Conservation (phyloP, 2,113 vertebrate genomes). For the Brachyhypopomus occidentalis region DNA sequence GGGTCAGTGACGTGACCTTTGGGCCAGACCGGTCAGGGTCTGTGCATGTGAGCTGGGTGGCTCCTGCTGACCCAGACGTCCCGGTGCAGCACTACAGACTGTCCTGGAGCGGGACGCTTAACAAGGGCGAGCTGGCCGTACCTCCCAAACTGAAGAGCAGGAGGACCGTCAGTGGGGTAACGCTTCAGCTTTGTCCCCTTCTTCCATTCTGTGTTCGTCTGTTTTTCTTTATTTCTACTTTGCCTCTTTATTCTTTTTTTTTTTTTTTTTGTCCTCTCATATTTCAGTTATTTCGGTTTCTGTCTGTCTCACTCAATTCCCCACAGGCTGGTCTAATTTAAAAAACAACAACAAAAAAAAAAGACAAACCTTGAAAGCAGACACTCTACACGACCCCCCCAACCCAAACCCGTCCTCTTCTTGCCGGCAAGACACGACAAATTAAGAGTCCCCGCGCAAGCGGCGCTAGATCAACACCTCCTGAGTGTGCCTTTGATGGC, state of each 20-base stretch:
- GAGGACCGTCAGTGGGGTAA: conserved; percentile 82
- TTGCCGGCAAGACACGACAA: conserved; percentile 49
- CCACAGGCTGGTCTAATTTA: conserved; percentile 19
- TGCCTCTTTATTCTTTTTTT: conserved; percentile 18
- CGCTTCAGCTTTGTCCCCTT: background rate
- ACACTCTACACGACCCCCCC: background rate
- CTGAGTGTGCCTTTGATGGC: conserved; percentile 44
- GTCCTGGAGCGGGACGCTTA: conserved; percentile 84
- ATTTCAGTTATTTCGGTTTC: conserved; percentile 2
- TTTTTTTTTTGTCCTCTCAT: background rate
- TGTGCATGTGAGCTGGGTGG: conserved; percentile 77
- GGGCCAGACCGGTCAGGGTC: conserved; percentile 73
- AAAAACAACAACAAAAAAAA: too few relatives aligned
- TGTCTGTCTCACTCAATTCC: background rate
- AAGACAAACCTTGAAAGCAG: conserved; percentile 18
- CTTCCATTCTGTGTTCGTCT: background rate
- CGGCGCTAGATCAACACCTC: conserved; percentile 48
- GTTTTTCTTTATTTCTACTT: background rate
- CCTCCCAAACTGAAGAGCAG: conserved; percentile 83
- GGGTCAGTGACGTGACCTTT: conserved; percentile 77
- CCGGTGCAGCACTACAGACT: conserved; percentile 90
- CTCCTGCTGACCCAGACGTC: conserved; percentile 80
- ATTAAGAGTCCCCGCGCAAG: conserved; percentile 50
- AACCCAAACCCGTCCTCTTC: background rate
- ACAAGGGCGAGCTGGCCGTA: conserved; percentile 66